A percentile compares a stretch with the other conserved stretches of the same genome.
These are phyloP conservation scores for Threskiornis aethiopicus DNA, from an alignment of 2,797 vertebrate genomes.

Conservation along the genomic window DNA sequence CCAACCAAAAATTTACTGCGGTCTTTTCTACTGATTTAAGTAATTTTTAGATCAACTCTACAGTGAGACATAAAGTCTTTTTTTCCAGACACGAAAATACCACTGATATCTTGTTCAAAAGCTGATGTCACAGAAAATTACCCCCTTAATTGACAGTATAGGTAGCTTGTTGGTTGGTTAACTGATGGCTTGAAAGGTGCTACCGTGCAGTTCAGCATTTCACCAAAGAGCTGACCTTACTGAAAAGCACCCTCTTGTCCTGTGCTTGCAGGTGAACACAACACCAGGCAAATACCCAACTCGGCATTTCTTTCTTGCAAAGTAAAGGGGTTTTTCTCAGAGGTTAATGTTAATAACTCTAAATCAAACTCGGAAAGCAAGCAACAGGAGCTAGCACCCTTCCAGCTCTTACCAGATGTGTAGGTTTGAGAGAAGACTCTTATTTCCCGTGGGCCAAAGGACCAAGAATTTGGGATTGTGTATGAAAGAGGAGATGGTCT, in stretches of 20 bases:
- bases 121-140: background rate
- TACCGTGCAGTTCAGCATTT: background rate
- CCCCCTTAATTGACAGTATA: background rate
- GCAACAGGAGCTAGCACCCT: background rate
- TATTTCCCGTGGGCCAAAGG: background rate
- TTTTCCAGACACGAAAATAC: background rate
- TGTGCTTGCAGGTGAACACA: background rate
- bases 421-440: background rate
- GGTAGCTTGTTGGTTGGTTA: background rate
- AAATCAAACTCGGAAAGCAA: background rate
- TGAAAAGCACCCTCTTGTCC: background rate
- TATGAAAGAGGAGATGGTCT: background rate
- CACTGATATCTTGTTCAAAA: rapidly evolving
- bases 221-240: background rate
- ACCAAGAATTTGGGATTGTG: background rate
- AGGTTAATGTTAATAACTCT: too few relatives aligned
- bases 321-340: background rate
- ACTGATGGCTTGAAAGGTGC: background rate
- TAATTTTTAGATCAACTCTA: background rate
- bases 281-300: background rate
- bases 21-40: background rate
- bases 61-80: background rate
- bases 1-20: background rate
- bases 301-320: background rate
- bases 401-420: background rate